These are phyloP conservation scores for Pterocles burchelli DNA, from an alignment of 2,113 vertebrate genomes.

Conservation along the genomic window DNA sequence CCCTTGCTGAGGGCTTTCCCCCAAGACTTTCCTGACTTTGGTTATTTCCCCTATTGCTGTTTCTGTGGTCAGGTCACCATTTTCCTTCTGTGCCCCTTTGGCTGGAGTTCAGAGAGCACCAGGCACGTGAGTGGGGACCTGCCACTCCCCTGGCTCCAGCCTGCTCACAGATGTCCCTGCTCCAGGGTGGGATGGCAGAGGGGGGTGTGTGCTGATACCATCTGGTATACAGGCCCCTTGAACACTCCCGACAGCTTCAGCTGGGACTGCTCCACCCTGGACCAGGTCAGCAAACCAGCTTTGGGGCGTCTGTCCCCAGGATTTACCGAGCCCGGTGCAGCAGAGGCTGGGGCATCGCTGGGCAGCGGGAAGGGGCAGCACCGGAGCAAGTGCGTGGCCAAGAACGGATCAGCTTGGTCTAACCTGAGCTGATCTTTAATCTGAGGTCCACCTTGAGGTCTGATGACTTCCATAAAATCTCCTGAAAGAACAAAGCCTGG, in stretches of 20 bases:
- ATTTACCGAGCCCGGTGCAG: neutral
- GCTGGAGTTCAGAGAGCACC: neutral
- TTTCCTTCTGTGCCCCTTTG: neutral
- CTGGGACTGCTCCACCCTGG: neutral
- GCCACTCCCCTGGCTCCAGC: neutral
- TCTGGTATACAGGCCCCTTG: neutral
- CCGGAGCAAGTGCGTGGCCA: neutral
- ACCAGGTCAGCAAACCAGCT: neutral
- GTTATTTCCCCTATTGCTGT: neutral
- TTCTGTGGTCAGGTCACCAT: neutral
- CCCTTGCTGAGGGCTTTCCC: neutral
- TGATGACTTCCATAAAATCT: neutral
- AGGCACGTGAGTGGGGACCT: neutral
- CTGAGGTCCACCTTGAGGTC: neutral
- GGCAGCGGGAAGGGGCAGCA: neutral
- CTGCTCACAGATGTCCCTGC: neutral
- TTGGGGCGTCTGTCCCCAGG: neutral
- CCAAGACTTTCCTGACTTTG: neutral
- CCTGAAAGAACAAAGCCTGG: neutral
- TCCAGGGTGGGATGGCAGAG: neutral
- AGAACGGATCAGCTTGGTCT: neutral
- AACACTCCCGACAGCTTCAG: neutral
- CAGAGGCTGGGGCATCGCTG: rapidly evolving
- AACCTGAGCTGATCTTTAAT: neutral
- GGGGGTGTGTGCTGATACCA: too few species aligned